These are phyloP conservation scores for Pseudococcus longispinus DNA, from an alignment of 2,888 invertebrate species.

Conservation along the genomic window DNA sequence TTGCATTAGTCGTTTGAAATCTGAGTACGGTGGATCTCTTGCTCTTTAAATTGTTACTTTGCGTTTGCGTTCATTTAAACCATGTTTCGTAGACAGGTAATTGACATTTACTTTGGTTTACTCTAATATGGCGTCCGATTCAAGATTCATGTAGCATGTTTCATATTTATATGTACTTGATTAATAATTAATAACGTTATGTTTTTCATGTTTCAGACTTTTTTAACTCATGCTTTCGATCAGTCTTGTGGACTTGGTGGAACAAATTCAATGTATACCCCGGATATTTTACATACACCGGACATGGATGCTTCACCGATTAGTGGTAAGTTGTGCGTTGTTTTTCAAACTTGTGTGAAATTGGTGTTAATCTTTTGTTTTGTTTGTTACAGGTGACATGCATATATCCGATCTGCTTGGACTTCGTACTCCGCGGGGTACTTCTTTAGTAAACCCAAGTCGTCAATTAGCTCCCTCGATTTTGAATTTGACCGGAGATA, in stretches of 20 bases:
- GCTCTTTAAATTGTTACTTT: not conserved
- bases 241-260: conserved; percentile 35
- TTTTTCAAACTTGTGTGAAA: not conserved
- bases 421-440: conserved; percentile 10
- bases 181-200: not conserved
- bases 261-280: not conserved
- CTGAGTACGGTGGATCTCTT: not conserved
- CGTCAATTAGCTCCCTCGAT: conserved; percentile 30
- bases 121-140: not conserved
- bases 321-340: not conserved
- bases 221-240: conserved; percentile 36
- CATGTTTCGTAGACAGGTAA: conserved; percentile 16
- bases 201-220: conserved; percentile 33
- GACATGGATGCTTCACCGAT: not conserved
- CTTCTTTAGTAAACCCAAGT: conserved; percentile 1
- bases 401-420: conserved; percentile 36
- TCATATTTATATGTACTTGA: not conserved
- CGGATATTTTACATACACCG: conserved; percentile 16
- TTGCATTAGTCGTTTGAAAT: conserved; percentile 10
- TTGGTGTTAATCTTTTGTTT: not conserved
- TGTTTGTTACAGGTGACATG: not conserved
- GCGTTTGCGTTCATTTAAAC: not conserved
- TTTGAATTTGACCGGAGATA: conserved; percentile 39
- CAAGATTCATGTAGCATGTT: not conserved
- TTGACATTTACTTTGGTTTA: not conserved